Evolutionary conservation across 2,797 vertebrate species (phyloP).

Genomic region (Muraenolepis orangiensis): DNA sequence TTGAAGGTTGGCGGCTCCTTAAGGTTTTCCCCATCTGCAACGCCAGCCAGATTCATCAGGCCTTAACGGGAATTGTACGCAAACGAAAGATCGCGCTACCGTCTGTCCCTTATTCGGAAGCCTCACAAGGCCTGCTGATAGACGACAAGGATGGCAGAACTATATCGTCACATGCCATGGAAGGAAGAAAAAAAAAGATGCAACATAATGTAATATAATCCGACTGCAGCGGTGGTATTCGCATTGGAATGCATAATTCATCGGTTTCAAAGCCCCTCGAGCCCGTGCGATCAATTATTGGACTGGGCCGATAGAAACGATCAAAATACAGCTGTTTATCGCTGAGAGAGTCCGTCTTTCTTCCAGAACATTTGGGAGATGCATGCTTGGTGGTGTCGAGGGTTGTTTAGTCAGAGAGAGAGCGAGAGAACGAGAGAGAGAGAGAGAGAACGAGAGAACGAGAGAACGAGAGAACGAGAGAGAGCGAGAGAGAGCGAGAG

Average conservation of each 20-base stretch:
- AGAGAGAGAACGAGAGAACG: background rate
- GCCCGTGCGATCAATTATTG: background rate
- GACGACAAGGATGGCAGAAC: background rate
- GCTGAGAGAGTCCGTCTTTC: background rate
- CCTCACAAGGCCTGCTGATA: background rate
- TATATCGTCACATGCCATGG: background rate
- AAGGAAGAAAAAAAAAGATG: too few species aligned
- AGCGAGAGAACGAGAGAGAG: background rate
- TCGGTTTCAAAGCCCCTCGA: background rate
- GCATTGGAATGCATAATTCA: background rate
- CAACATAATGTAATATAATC: too few species aligned
- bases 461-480: too few species aligned
- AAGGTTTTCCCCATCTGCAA: constrained; percentile 18
- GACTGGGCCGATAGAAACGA: background rate
- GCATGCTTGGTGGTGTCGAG: background rate
- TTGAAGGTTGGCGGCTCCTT: constrained; percentile 10
- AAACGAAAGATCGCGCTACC: constrained; percentile 27
- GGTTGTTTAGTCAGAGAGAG: background rate
- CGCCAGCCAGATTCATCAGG: constrained; percentile 4
- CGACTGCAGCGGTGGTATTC: background rate
- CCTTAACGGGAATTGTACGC: constrained; percentile 19
- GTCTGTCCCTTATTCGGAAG: constrained; percentile 50
- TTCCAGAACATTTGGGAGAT: background rate
- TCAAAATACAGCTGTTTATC: background rate
- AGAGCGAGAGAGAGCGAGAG: constrained; percentile 35